These are phyloP conservation scores for Macroteleia sp. DNA, from an alignment of 2,888 invertebrate genomes.

Conservation along the genomic window DNA sequence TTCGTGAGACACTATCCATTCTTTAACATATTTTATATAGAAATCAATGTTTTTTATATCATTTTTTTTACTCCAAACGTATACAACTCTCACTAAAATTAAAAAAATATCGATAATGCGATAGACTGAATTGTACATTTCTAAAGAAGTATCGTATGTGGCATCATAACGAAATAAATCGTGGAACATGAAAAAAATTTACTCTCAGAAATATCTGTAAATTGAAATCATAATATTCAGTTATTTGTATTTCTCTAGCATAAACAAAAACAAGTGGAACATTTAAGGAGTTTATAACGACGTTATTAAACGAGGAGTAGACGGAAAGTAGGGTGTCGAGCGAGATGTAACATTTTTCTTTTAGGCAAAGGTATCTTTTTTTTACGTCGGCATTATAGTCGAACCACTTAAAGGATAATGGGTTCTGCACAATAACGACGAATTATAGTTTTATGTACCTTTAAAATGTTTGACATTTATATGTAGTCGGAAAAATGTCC, in stretches of 20 bases:
- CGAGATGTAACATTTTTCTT: slow-evolving; percentile 42
- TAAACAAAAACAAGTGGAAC: slow-evolving; percentile 24
- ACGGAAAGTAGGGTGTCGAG: slow-evolving; percentile 19
- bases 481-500: slow-evolving; percentile 30
- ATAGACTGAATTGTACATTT: too few relatives aligned
- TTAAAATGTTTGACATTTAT: slow-evolving; percentile 47
- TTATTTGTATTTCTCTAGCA: not conserved
- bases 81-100: too few relatives aligned
- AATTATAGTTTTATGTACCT: slow-evolving; percentile 29
- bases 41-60: too few relatives aligned
- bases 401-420: slow-evolving; percentile 37
- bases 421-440: slow-evolving; percentile 31
- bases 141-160: too few relatives aligned
- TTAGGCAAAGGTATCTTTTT: slow-evolving; percentile 19
- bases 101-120: too few relatives aligned
- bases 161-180: too few relatives aligned
- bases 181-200: too few relatives aligned
- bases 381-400: slow-evolving; percentile 34
- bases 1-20: too few relatives aligned
- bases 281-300: slow-evolving; percentile 37
- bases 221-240: too few relatives aligned
- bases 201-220: too few relatives aligned
- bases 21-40: too few relatives aligned
- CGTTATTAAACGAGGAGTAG: slow-evolving; percentile 33
- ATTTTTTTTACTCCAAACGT: too few relatives aligned